Evolutionary conservation across 2,113 vertebrate genomes (phyloP).

Genomic region (Rhinopithecus roxellana): DNA sequence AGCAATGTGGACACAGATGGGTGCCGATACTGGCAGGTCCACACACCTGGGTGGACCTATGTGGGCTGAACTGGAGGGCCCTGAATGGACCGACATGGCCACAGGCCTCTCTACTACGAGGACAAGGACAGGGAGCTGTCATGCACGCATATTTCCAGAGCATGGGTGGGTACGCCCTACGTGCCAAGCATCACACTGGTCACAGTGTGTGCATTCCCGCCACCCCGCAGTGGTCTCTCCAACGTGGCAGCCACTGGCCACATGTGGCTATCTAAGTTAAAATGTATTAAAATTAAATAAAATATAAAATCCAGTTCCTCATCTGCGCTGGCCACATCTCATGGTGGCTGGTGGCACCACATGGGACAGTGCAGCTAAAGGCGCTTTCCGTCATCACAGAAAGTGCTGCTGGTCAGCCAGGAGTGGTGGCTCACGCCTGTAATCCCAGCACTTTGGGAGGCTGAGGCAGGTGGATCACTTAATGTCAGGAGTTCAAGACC

Average conservation of each 20-base stretch:
- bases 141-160: rapidly evolving
- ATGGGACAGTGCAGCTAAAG: rapidly evolving
- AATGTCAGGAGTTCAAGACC: background rate
- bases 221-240: background rate
- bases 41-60: rapidly evolving
- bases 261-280: background rate
- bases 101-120: rapidly evolving
- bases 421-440: background rate
- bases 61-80: rapidly evolving
- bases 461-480: background rate
- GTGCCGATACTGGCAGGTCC: rapidly evolving
- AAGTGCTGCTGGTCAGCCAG: background rate
- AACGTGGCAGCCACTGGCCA: background rate
- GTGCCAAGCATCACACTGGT: background rate
- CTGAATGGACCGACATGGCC: rapidly evolving
- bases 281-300: background rate
- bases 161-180: rapidly evolving
- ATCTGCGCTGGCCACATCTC: rapidly evolving
- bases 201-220: rapidly evolving
- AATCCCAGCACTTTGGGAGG: background rate
- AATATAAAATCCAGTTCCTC: background rate
- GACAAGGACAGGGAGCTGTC: rapidly evolving
- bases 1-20: background rate
- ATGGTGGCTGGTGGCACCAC: rapidly evolving
- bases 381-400: rapidly evolving